These are phyloP conservation scores for Neostethus bicornis DNA, from an alignment of 2,797 vertebrate genomes.

Conservation along the genomic window DNA sequence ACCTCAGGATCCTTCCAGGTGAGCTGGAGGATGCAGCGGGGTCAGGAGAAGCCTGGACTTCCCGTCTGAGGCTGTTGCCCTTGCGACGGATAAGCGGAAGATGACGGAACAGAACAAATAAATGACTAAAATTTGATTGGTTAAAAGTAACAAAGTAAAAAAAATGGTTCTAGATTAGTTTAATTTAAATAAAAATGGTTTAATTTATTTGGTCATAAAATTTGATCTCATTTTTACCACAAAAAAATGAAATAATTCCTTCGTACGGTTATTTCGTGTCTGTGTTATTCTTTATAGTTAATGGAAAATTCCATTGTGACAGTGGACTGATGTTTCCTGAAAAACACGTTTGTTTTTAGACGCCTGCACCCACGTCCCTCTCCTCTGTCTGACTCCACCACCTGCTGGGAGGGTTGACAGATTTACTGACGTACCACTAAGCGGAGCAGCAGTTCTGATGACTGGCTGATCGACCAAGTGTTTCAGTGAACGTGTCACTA, in stretches of 20 bases:
- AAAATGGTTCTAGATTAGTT: too few relatives aligned
- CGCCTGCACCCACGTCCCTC: slow-evolving; percentile 21
- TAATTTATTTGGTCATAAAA: too few relatives aligned
- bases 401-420: slow-evolving; percentile 59
- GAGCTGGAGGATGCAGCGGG: too few relatives aligned
- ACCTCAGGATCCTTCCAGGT: too few relatives aligned
- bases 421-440: slow-evolving; percentile 34
- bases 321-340: slow-evolving; percentile 56
- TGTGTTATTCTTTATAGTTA: slow-evolving; percentile 35
- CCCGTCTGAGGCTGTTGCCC: too few relatives aligned
- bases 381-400: slow-evolving; percentile 44
- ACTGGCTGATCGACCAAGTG: slow-evolving; percentile 6
- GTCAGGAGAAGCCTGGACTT: too few relatives aligned
- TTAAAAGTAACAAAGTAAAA: too few relatives aligned
- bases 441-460: slow-evolving; percentile 24
- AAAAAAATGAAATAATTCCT: slow-evolving; percentile 9
- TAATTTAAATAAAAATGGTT: too few relatives aligned
- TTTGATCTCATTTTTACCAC: not conserved
- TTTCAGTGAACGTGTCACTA: not conserved
- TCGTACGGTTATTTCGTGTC: slow-evolving; percentile 5
- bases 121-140: too few relatives aligned
- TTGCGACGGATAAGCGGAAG: too few relatives aligned
- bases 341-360: slow-evolving; percentile 73
- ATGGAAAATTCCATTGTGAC: slow-evolving; percentile 62
- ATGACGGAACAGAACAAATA: too few relatives aligned